Evolutionary conservation across 1,140 invertebrate species (phyloP), one percentile per base, ranked within the genome.

Genomic region (Solenopsis invicta): DNA sequence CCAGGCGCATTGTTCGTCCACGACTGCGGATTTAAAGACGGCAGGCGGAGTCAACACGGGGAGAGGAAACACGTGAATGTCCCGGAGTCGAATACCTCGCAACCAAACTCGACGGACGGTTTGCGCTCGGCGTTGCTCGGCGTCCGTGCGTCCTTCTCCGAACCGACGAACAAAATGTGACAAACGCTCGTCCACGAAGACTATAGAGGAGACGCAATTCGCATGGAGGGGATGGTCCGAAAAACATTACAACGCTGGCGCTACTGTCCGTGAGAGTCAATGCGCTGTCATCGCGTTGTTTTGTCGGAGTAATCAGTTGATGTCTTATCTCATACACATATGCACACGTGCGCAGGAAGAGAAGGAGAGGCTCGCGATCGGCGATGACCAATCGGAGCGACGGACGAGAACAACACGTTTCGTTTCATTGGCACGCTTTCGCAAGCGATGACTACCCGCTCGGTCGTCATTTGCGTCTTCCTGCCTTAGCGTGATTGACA

Each of bases 1-100:
- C 48, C 52, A 88, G 61, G 69, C 62, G 89, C 91, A 92, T 92
- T 81, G 59, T 91, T 78, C 12, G 67, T 62, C n/a, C 24, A 24
- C 54, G 18, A 0, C 18, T 13, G 21, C 21, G 29, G 13, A 34
- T 71, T 29, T 56, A 16, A 34, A 59, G 72, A 29, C 13, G 29
- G 9, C 10, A 29, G 37, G 2, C 18, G 18, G 34, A 54, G 54
- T 34, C 29, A 2, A 13, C 18, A 34, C 62, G 34, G 0, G 6
- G 16, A 1, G 18, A 66, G n/a, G 13, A 45, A 37, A 12, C 10
- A 69, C 41, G 21, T 16, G 24, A 48, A 50, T 41, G 41, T 37
- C 13, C 13, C 12, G n/a, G 66, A 12, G 29, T 29, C 29, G 29
- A 29, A 29, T 29, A 29, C 34, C 37, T 41, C 29, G 34, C 4